Percentiles rank a stretch among this genome's conserved stretches.
Conservation (phyloP, 1,140 invertebrate species). For the Macrotrachela quadricornifera region DNA sequence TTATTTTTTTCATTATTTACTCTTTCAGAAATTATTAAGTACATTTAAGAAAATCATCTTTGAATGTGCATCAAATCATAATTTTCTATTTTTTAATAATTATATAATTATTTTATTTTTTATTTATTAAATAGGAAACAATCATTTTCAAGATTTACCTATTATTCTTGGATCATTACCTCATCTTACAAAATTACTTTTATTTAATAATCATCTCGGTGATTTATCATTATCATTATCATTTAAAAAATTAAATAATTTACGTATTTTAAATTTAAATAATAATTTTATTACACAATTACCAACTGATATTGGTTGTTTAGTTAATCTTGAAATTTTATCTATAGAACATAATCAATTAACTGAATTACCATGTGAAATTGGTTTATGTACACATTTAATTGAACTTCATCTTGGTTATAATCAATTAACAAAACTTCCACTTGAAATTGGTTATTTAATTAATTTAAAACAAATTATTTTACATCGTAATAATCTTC, state of each 20-base stretch:
- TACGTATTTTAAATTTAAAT: not conserved
- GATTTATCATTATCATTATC: constrained; percentile 14
- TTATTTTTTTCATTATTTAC: no score
- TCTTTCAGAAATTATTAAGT: no score
- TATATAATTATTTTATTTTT: no score
- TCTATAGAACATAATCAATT: constrained; percentile 23
- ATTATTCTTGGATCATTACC: constrained; percentile 16
- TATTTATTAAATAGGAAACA: constrained; percentile 22
- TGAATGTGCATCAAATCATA: not conserved
- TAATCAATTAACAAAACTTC: constrained; percentile 20
- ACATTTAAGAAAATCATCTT: no score
- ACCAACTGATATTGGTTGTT: not conserved
- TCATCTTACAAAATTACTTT: constrained; percentile 20
- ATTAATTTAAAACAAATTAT: constrained; percentile 16
- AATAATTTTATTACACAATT: not conserved
- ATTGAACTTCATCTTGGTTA: constrained; percentile 20
- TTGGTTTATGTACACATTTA: constrained; percentile 20
- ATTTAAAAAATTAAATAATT: not conserved
- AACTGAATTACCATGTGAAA: constrained; percentile 19
- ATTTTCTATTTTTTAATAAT: constrained; percentile 5
- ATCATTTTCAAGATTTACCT: constrained; percentile 21
- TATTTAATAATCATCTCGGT: constrained; percentile 22
- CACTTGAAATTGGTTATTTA: constrained; percentile 26
- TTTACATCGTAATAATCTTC: constrained; percentile 5
- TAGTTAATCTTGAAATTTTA: constrained; percentile 5